Evolutionary conservation across 1,140 invertebrate genomes (phyloP).

Genomic region (Notospermus geniculatus): DNA sequence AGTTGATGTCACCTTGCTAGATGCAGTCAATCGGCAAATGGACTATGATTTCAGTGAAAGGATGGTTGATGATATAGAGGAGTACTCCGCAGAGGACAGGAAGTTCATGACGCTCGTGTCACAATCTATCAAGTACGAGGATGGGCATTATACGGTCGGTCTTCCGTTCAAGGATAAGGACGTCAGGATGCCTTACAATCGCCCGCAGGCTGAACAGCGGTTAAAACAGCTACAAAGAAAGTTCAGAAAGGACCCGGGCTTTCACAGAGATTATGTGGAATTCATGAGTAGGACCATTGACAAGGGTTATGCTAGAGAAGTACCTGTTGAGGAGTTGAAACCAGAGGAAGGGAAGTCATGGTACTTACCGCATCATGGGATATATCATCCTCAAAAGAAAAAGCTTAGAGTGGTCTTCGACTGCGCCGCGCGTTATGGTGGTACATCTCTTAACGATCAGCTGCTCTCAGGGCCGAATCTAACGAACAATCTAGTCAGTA

Average conservation of each 20-base stretch:
- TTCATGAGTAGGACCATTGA: constrained; percentile 2
- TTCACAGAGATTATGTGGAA: not conserved
- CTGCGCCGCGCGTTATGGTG: constrained; percentile 21
- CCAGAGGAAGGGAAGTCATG: constrained; percentile 2
- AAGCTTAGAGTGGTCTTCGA: constrained; percentile 30
- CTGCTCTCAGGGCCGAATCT: constrained; percentile 45
- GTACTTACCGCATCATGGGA: constrained; percentile 30
- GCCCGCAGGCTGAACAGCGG: not conserved
- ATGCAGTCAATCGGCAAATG: no score
- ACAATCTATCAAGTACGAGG: not conserved
- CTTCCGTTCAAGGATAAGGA: constrained; percentile 1
- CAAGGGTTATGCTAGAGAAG: constrained; percentile 3
- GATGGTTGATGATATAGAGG: not conserved
- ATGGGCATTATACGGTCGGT: not conserved
- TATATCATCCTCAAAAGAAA: constrained; percentile 22
- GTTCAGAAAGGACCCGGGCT: not conserved
- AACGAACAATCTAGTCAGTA: constrained; percentile 36
- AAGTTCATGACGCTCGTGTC: not conserved
- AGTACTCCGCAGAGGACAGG: not conserved
- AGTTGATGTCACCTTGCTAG: no score
- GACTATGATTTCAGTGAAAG: not conserved
- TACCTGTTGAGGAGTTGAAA: not conserved
- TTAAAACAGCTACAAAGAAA: not conserved
- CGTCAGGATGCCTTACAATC: not conserved
- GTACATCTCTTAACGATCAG: constrained; percentile 33